Base-by-base conservation (phyloP, 2,888 invertebrate genomes). In the Dryocosmus kuriphilus region DNA sequence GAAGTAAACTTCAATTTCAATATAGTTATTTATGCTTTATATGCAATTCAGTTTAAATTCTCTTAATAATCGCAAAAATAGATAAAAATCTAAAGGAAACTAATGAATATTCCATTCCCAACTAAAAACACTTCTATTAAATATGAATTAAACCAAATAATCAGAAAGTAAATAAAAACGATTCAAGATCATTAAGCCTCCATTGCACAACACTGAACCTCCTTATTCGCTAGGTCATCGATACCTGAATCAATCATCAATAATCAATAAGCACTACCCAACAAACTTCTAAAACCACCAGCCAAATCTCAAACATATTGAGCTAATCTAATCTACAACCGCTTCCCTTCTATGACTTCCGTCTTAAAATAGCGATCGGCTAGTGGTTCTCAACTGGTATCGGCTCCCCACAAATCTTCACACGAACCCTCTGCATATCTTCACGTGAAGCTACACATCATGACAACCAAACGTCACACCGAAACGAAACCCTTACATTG, bases 351-450 rank as follows among this genome's bases (percentile, higher is more conserved):
- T 16, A 71, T 71, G 46, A 71, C 51, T 71, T 71, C 46, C 46
- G 30, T 71, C 71, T 71, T 51, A 30, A 51, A 71, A 71, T 71
- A 51, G 71, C 51, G 51, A 71, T 19, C 51, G n/a, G 5, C 1
- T 22, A 71, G 71, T 71, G 71, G 71, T 51, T 71, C 71, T 51
- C 71, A 71, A 27, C 27, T 60, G 60, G 16, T 27, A 24, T 6
- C 27, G 60, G 27, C 11, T 60, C 27, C 16, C 6, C 60, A 14
- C 27, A 16, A 14, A 60, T 27, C 27, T 16, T 16, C 14, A 60
- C 57, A 14, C 51, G 9, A 41, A 19, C 6, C 41, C n/a, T 55
- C 51, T n/a, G 0, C 51, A n/a, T 8, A n/a, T 51, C 38, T 38
- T 38, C 51, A n/a, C n/a, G 38, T 38, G 9, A 51, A 51, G 22